These are phyloP conservation scores for Schlechtendalia chinensis DNA, from an alignment of 1,140 invertebrate species.

Conservation along the genomic window DNA sequence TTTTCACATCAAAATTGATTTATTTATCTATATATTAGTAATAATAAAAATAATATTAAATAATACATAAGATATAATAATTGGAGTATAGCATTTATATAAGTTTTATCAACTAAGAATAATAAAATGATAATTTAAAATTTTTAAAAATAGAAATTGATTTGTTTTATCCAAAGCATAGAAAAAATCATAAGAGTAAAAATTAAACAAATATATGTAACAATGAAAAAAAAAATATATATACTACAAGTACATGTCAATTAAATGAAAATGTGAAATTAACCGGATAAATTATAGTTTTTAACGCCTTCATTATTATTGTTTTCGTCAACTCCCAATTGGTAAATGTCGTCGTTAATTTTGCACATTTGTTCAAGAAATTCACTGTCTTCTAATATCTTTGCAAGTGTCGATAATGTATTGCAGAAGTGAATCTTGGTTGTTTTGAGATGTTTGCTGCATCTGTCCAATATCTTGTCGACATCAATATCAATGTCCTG, in stretches of 20 bases:
- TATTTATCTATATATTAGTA: not conserved
- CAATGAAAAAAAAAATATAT: not conserved
- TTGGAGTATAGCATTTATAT: too few relatives aligned
- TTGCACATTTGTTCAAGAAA: constrained; percentile 39
- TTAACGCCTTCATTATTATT: constrained; percentile 40
- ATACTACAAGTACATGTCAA: not conserved
- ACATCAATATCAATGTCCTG: constrained; percentile 6
- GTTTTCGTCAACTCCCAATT: constrained; percentile 46
- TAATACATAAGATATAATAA: not conserved
- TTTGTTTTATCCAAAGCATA: too few relatives aligned
- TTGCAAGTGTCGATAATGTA: not conserved
- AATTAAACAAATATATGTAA: not conserved
- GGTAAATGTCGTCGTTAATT: constrained; percentile 41
- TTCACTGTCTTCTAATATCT: constrained; percentile 39
- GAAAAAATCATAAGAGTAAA: too few relatives aligned
- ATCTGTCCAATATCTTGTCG: constrained; percentile 18
- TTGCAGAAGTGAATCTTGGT: constrained; percentile 20
- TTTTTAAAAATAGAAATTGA: not conserved
- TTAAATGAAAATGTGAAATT: not conserved
- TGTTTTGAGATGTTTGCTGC: constrained; percentile 38
- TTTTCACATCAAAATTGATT: not conserved
- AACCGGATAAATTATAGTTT: constrained; percentile 46
- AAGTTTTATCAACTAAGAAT: too few relatives aligned
- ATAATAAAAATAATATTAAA: not conserved
- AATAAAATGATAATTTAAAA: not conserved